Base-by-base conservation (phyloP, 2,888 invertebrate genomes). In the Brachyopa scutellaris region DNA sequence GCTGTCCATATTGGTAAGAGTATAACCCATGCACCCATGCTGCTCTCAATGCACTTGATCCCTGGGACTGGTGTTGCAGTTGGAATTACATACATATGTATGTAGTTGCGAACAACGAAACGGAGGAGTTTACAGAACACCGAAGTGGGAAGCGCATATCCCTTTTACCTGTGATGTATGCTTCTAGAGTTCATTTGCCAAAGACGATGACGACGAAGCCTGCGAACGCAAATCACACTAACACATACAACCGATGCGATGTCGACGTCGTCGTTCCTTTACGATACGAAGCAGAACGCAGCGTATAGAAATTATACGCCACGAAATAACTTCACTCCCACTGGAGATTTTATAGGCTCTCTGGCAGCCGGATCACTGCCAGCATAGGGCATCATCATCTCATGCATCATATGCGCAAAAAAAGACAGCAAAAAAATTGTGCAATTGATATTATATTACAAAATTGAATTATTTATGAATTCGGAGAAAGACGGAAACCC, bases 401-500 rank as follows among this genome's bases (percentile, higher is more conserved):
- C 70, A 64, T 70, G 73, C 53, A 73, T 79, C 79, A 74, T 74
- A 55, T 53, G 55, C 47, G 47, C 55, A 76, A 38, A 57, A 19
- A 13, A 45, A 8, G 38, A n/a, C 13, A 29, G 33, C 38, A 38
- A 6, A 45, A 45, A 70, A 57, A 59, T 64, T 77, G 77, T 77
- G 82, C 76, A 72, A 82, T 82, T 82, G 82, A 82, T 82, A 77
- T 82, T 80, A n/a, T n/a, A 76, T 76, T 80, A 72, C 70, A 49
- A 66, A 82, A 77, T 77, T 82, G 82, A 82, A 82, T 82, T 82
- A 82, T 82, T 77, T 82, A 82, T 82, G 82, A 82, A 82, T 82
- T 82, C 82, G 70, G 47, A 82, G 82, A 77, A 82, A 77, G 77
- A 82, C 70, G 82, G 77, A 82, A 82, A 82, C 70, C 61, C 77